Evolutionary conservation across 2,888 invertebrate species (phyloP), one percentile per base, ranked within the genome.

Genomic region (Brenthis ino): DNA sequence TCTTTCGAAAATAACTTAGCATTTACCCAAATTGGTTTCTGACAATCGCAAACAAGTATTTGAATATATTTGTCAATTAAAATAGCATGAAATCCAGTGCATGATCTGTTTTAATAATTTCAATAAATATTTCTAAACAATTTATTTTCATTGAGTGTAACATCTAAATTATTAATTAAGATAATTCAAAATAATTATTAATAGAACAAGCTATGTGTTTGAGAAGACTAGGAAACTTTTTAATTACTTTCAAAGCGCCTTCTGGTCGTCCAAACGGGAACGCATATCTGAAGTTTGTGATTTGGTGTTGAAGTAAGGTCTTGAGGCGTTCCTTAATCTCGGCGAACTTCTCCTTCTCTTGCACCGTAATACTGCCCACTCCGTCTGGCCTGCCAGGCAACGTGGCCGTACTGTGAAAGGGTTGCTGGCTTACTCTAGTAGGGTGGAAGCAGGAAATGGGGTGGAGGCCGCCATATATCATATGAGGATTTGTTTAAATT

Each of bases 211-310:
- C 3, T 1, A 11, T 11, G 11, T 2, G 37, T 43, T 43, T 43
- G 2, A 43, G 37, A 43, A 11, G 37, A 53, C 11, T 33, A 43
- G 24, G 53, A 53, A 48, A 54, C 33, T 56, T 14, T 11, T 12
- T 20, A 53, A 11, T 71, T 33, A 93, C 93, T 90, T 99, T 99
- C 74, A 99, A 93, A 61, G 99, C 97, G 64, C 99, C 99, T 88
- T 99, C 99, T 8, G 99, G 99, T 80, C 99, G 95, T 73, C 99
- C 99, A 87, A 99, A 99, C 72, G 99, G 99, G 93, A 99, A 99
- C 85, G 98, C 98, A 86, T 97, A 99, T 92, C 98, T 96, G 94
- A 99, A 99, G 94, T 99, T 99, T 37, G 99, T 99, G 82, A 99
- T 99, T 94, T 99, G 99, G 90, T 98, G 96, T 91, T 99, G 99